phyloP scores from a whole-genome alignment of 2,113 vertebrate species.

The Paraplagusia blochii region DNA sequence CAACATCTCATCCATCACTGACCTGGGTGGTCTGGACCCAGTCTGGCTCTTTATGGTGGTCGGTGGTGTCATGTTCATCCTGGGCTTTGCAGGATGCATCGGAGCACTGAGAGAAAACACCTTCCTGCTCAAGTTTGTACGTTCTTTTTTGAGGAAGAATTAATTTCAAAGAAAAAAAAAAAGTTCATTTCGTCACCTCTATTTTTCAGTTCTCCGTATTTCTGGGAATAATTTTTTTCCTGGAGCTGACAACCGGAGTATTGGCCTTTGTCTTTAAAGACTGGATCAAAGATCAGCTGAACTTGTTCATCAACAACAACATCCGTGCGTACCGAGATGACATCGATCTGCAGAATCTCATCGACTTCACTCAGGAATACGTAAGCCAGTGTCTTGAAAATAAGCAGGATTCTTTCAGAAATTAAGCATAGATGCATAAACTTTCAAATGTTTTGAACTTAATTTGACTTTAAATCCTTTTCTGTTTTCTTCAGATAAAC shows the following conservation, averaged over 20 bases:
- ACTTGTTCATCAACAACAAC: constrained; percentile 99
- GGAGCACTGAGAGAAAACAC: constrained; percentile 95
- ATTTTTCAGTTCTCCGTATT: constrained; percentile 90
- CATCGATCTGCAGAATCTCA: constrained; percentile 98
- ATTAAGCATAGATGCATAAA: no score
- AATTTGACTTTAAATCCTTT: no score
- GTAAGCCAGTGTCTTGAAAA: constrained; percentile 63
- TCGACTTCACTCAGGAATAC: constrained; percentile 98
- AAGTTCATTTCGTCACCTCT: background rate
- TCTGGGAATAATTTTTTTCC: constrained; percentile 97
- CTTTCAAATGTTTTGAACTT: no score
- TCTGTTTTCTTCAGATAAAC: no score
- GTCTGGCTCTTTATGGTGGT: constrained; percentile 98
- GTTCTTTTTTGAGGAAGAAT: constrained; percentile 50
- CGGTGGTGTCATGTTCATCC: constrained; percentile 95
- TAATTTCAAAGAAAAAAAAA: background rate
- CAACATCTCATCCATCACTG: constrained; percentile 97
- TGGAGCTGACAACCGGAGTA: constrained; percentile 95
- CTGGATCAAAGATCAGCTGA: constrained; percentile 99
- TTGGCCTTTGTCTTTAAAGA: constrained; percentile 98
- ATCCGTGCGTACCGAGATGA: constrained; percentile 95
- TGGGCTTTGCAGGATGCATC: constrained; percentile 96
- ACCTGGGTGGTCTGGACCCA: constrained; percentile 94
- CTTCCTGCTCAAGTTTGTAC: constrained; percentile 95
- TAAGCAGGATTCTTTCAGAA: no score